Percentiles rank a stretch among this genome's conserved stretches.
phyloP scores from a whole-genome alignment of 2,797 vertebrate species.

The Propithecus perrieri region DNA sequence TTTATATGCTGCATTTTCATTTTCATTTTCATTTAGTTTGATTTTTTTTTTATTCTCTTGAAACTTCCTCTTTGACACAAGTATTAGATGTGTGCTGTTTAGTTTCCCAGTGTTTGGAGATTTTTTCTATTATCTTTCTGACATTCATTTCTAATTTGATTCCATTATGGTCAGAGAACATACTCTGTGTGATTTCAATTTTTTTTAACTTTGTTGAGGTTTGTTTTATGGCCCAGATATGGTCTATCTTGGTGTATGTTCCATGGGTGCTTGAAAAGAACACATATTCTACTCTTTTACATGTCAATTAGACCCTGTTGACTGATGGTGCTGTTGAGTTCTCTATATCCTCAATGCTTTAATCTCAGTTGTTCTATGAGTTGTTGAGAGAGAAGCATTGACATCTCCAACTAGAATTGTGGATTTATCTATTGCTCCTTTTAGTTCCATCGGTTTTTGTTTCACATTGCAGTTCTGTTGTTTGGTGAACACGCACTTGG shows the following conservation, averaged over 20 bases:
- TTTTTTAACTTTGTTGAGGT: conserved; percentile 32
- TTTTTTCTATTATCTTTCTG: neutral
- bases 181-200: neutral
- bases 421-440: neutral
- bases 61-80: neutral
- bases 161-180: neutral
- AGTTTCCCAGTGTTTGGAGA: neutral
- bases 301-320: neutral
- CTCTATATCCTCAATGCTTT: neutral
- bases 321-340: neutral
- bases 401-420: neutral
- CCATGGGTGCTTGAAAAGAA: neutral
- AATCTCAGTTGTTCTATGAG: neutral
- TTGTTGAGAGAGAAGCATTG: neutral
- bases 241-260: neutral
- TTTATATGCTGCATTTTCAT: neutral
- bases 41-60: neutral
- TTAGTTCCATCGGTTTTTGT: neutral
- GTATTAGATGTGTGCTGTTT: neutral
- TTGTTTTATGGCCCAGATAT: conserved; percentile 27
- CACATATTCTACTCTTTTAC: neutral
- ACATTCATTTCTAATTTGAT: neutral
- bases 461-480: neutral
- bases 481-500: neutral
- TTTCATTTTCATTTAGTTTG: conserved; percentile 35